Conservation (phyloP, 2,113 vertebrate genomes). For the Heterotis niloticus region DNA sequence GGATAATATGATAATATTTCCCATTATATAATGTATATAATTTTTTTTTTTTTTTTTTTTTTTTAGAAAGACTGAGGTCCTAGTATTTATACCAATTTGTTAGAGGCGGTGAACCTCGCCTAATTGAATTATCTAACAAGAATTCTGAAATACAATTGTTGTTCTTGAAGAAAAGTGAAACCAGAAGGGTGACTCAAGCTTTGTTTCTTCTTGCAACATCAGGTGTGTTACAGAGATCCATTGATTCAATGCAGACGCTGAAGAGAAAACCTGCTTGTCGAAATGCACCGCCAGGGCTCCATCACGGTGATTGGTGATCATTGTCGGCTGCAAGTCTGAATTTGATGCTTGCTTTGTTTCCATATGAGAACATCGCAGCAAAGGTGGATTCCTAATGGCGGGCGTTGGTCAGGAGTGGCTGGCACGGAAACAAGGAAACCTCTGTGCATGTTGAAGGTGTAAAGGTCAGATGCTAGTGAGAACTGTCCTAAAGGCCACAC, state of each 20-base stretch:
- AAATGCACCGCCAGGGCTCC: too few species aligned
- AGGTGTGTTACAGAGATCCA: slow-evolving; percentile 1
- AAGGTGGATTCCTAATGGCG: not conserved
- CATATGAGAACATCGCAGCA: not conserved
- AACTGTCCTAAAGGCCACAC: not conserved
- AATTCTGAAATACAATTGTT: not conserved
- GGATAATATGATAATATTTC: too few species aligned
- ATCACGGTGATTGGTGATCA: not conserved
- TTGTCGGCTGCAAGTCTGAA: not conserved
- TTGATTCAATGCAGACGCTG: not conserved
- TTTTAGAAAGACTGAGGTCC: too few species aligned
- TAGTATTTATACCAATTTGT: too few species aligned
- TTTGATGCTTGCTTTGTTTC: not conserved
- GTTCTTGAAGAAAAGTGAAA: not conserved
- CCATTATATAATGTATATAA: too few species aligned
- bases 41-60: too few species aligned
- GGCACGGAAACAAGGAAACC: not conserved
- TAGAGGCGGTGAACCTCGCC: too few species aligned
- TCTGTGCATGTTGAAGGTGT: not conserved
- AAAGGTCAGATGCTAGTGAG: not conserved
- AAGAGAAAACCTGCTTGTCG: too few species aligned
- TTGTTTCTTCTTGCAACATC: not conserved
- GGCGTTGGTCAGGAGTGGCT: not conserved
- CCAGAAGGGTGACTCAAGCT: not conserved
- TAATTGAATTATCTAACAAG: too few species aligned